Evolutionary conservation across 2,113 vertebrate species (phyloP), one percentile per base, ranked within the genome.

Genomic region (Myotis lucifugus): DNA sequence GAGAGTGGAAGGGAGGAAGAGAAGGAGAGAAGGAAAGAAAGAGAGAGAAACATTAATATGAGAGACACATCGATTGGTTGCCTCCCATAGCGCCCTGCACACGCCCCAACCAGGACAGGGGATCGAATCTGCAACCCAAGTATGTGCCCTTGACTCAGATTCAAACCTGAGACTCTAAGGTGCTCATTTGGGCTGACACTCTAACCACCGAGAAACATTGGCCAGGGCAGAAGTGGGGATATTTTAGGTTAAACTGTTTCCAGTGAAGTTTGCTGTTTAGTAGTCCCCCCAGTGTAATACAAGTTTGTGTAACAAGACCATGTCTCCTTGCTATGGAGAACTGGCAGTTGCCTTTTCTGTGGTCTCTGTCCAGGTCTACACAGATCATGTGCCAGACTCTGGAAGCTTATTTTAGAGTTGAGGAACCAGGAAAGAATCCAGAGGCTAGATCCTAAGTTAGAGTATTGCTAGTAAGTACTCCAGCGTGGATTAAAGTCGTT

Each of bases 401-500:
- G 64, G 64, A 78, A 78, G 64, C 84, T 89, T 66, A 34, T 64
- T 66, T 56, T 91, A 91, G 74, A 85, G 64, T 56, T 67, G 84
- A 83, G 84, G 90, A 95, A 48, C 42, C 54, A 84, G 90, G 74
- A 95, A 50, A 69, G 95, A 94, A 89, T 69, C 40, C 46, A 82
- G 74, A 27, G 79, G 21, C 69, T 78, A 6, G 61, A 83, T 42
- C 46, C 74, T 73, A 40, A 77, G 25, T 93, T 81, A 93, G 64
- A 34, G 83, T 48, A 8, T 29, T 72, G 50, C 48, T 56, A 52
- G 32, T 79, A 66, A 79, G 76, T 34, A 61, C 73, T 69, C 42
- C 17, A 19, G 13, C 7, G 5, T 29, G 73, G 18, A n/a, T 50
- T 8, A 52, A 66, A n/a, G 37, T 59, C 13, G 15, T 14, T 42